phyloP scores from a whole-genome alignment of 2,113 vertebrate species.

The Anthoscopus minutus region DNA sequence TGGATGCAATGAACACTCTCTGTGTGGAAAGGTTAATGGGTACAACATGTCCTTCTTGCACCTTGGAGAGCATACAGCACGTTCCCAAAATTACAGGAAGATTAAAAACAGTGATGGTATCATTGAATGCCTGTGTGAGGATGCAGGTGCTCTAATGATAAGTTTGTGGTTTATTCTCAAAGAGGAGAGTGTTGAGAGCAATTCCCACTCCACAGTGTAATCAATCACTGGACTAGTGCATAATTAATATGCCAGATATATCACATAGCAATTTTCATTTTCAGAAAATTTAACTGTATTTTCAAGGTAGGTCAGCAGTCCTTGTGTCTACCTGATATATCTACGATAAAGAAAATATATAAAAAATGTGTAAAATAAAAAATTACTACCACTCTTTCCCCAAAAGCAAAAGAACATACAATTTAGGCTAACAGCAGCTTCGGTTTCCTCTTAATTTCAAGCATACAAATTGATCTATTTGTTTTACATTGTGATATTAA shows the following conservation, averaged over 20 bases:
- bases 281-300: constrained; percentile 23
- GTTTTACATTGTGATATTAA: not conserved
- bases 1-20: not conserved
- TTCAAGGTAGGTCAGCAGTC: constrained; percentile 1
- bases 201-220: constrained; percentile 57
- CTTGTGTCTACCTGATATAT: not conserved
- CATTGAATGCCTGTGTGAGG: constrained; percentile 48
- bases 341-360: not conserved
- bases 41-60: constrained; percentile 54
- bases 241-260: constrained; percentile 60
- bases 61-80: constrained; percentile 50
- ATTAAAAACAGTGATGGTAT: constrained; percentile 67
- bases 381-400: rapidly evolving
- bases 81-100: constrained; percentile 58
- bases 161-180: constrained; percentile 29
- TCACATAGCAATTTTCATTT: constrained; percentile 47
- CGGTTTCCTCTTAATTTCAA: not conserved
- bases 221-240: constrained; percentile 67
- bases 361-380: not conserved
- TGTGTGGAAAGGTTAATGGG: constrained; percentile 39
- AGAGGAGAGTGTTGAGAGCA: constrained; percentile 54
- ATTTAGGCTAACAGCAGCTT: not conserved
- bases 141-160: constrained; percentile 67
- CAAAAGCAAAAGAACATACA: not conserved
- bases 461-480: not conserved